Conservation (phyloP, 2,797 vertebrate genomes). For the Vultur gryphus region DNA sequence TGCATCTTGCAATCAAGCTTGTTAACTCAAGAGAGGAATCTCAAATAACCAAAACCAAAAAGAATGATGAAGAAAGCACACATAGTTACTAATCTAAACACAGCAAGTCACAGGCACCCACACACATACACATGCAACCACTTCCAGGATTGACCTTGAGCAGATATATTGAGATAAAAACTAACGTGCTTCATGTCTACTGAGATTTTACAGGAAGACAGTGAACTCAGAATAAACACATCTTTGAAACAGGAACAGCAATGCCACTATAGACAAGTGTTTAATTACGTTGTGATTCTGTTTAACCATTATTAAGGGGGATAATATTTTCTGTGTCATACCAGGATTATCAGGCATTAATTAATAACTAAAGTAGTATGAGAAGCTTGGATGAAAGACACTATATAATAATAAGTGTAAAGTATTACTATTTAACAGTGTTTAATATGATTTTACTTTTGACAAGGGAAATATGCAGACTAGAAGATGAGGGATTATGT, state of each 20-base stretch:
- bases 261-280: background rate
- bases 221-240: background rate
- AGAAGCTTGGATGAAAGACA: background rate
- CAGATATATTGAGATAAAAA: background rate
- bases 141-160: background rate
- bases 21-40: background rate
- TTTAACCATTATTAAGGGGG: background rate
- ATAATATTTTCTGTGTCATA: background rate
- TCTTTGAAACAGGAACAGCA: background rate
- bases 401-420: background rate
- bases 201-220: background rate
- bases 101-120: background rate
- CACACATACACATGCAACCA: accelerated
- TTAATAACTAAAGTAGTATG: background rate
- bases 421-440: background rate
- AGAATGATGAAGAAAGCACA: background rate
- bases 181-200: background rate
- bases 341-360: background rate
- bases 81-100: background rate
- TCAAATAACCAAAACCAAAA: background rate
- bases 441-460: background rate
- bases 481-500: background rate
- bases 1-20: background rate
- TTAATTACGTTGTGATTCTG: background rate
- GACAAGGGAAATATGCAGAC: background rate